Evolutionary conservation across 2,888 invertebrate species (phyloP).

Genomic region (Melinaea menophilus): DNA sequence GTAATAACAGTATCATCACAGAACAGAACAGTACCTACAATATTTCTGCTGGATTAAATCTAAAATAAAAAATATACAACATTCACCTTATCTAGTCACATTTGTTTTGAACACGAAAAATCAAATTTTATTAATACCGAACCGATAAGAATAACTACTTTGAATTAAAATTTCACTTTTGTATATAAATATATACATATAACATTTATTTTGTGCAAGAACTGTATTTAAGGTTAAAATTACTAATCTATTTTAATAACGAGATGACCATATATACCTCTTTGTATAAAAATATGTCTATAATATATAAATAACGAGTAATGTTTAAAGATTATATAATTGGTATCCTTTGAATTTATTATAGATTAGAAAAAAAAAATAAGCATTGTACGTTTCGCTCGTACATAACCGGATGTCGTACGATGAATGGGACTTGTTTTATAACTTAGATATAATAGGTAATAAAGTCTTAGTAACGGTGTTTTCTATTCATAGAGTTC

Average conservation of each 20-base stretch:
- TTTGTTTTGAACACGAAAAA: background rate
- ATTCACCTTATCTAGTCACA: background rate
- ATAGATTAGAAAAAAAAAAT: background rate
- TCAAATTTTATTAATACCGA: background rate
- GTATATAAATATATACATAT: background rate
- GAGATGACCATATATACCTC: background rate
- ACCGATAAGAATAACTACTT: background rate
- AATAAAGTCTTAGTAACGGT: background rate
- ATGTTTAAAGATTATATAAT: background rate
- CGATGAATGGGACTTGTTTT: conserved; percentile 4
- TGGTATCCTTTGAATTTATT: background rate
- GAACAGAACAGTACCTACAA: too few species aligned
- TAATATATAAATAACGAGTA: background rate
- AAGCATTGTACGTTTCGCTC: background rate
- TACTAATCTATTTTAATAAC: too few species aligned
- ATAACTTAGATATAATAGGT: conserved; percentile 4
- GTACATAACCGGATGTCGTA: background rate
- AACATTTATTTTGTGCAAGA: background rate
- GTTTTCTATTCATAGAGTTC: conserved; percentile 14
- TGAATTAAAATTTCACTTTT: background rate
- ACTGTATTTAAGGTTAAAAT: background rate
- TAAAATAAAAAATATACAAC: background rate
- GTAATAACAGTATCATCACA: too few species aligned
- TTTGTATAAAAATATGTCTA: background rate
- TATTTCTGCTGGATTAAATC: too few species aligned